These are phyloP conservation scores for Emydocephalus ijimae DNA, from an alignment of 2,113 vertebrate species.

Conservation along the genomic window DNA sequence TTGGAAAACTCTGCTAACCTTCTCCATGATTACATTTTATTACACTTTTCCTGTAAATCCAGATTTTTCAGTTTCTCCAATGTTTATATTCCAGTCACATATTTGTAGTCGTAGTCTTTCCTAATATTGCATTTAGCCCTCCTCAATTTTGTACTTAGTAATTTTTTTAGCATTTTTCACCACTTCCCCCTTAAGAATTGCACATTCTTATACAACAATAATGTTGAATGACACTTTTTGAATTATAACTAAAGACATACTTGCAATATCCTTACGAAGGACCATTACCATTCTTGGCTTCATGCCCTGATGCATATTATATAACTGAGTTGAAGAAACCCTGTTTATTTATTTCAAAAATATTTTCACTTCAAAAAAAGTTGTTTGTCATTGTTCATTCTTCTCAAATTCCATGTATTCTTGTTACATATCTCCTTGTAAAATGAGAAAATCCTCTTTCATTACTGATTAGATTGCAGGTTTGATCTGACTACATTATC, in stretches of 20 bases:
- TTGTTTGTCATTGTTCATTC: not conserved
- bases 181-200: not conserved
- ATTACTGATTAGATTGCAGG: not conserved
- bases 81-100: not conserved
- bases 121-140: not conserved
- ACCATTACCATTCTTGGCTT: not conserved
- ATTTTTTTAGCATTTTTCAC: not conserved
- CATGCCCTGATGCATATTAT: not conserved
- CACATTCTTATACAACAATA: not conserved
- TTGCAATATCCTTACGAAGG: not conserved
- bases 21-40: not conserved
- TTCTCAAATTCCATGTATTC: not conserved
- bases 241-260: not conserved
- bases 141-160: not conserved
- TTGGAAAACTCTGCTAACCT: not conserved
- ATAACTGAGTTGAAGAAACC: not conserved
- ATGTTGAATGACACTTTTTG: not conserved
- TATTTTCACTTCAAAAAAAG: not conserved
- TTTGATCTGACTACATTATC: not conserved
- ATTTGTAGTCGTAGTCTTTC: not conserved
- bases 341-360: not conserved
- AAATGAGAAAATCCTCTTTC: not conserved
- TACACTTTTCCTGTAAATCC: not conserved
- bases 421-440: not conserved
- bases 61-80: not conserved